Percentiles rank a stretch among this genome's conserved stretches.
Conservation (phyloP, 2,888 invertebrate genomes). For the Pristionchus arcanus region DNA sequence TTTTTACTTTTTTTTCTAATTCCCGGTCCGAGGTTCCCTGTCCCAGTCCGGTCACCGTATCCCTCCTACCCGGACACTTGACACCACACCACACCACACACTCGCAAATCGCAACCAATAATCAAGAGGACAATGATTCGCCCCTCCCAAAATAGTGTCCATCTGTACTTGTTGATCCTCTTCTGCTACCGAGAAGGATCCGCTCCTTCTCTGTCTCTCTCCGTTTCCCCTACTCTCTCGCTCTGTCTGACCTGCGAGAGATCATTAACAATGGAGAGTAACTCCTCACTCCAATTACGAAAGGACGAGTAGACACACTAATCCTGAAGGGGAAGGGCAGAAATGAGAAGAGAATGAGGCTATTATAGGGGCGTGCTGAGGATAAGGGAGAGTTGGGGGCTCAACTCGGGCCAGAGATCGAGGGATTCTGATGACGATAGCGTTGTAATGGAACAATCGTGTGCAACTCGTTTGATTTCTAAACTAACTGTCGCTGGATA, state of each 20-base stretch:
- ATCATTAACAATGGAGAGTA: too few species aligned
- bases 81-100: conserved; percentile 5
- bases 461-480: too few species aligned
- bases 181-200: background rate
- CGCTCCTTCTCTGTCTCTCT: too few species aligned
- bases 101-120: conserved; percentile 42
- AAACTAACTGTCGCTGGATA: too few species aligned
- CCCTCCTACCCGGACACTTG: background rate
- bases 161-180: conserved; percentile 34
- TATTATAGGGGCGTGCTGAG: conserved; percentile 25
- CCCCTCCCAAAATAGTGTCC: conserved; percentile 40
- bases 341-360: conserved; percentile 48
- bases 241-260: background rate
- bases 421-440: background rate
- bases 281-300: conserved; percentile 28
- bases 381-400: conserved; percentile 12
- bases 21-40: background rate
- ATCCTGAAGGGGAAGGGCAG: background rate
- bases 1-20: background rate
- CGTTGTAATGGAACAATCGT: background rate
- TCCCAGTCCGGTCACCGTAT: background rate
- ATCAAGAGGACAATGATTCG: background rate
- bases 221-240: background rate
- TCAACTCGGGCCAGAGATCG: background rate
- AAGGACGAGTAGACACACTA: conserved; percentile 35